Conservation (phyloP, 2,888 invertebrate species). For the Epinotia bilunana region DNA sequence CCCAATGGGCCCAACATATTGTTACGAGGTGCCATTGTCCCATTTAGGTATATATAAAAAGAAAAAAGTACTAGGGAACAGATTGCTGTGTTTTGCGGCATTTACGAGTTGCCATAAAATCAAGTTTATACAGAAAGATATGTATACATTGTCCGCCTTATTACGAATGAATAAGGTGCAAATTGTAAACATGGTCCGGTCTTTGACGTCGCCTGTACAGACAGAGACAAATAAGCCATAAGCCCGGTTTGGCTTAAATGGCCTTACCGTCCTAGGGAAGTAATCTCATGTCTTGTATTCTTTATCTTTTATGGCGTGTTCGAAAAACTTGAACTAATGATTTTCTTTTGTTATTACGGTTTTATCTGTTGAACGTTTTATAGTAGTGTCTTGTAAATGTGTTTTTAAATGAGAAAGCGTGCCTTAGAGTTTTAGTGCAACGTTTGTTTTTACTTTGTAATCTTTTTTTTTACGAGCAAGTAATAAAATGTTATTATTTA, state of each 20-base stretch:
- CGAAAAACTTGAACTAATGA: not conserved
- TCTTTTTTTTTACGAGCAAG: not conserved
- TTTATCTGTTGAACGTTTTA: not conserved
- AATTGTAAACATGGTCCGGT: not conserved
- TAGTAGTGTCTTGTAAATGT: not conserved
- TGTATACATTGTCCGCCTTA: not conserved
- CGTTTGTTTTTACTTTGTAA: not conserved
- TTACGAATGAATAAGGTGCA: not conserved
- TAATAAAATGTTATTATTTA: no score
- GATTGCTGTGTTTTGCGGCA: slow-evolving; percentile 15
- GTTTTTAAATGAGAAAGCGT: slow-evolving; percentile 2
- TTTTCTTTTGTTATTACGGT: not conserved
- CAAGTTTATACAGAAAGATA: not conserved
- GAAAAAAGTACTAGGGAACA: slow-evolving; percentile 11
- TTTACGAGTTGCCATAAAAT: slow-evolving; percentile 30
- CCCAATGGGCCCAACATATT: not conserved
- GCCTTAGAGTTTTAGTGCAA: not conserved
- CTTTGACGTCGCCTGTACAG: not conserved
- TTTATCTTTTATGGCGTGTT: not conserved
- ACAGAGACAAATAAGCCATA: slow-evolving; percentile 28
- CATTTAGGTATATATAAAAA: slow-evolving; percentile 16
- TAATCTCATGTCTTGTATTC: not conserved
- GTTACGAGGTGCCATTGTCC: not conserved
- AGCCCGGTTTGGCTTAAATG: slow-evolving; percentile 17
- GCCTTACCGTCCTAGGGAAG: slow-evolving; percentile 12